Percentiles rank a stretch among this genome's conserved stretches.
Conservation (phyloP, 2,113 vertebrate genomes). For the Phodopus roborovskii region DNA sequence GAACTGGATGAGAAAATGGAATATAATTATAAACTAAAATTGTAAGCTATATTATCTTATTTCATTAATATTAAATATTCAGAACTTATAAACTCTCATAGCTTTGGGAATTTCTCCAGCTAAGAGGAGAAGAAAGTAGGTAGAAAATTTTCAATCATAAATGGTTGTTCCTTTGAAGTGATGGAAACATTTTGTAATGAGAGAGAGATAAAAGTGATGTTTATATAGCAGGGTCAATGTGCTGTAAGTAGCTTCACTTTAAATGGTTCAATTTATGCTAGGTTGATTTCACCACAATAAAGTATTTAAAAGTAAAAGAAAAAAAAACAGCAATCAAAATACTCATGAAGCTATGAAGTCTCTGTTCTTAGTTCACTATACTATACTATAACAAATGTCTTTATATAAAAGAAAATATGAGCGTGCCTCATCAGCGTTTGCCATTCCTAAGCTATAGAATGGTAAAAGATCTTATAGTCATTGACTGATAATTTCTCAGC, state of each 20-base stretch:
- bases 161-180: not conserved
- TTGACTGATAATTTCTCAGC: not conserved
- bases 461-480: not conserved
- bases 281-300: not conserved
- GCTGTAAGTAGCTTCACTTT: not conserved
- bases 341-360: not conserved
- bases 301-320: not conserved
- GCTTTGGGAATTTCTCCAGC: not conserved
- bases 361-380: not conserved
- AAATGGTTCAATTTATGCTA: not conserved
- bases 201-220: not conserved
- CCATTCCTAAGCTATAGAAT: not conserved
- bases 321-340: not conserved
- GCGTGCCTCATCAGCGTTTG: not conserved
- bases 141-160: not conserved
- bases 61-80: not conserved
- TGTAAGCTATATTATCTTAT: not conserved
- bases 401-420: not conserved
- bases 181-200: not conserved
- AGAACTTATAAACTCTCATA: not conserved
- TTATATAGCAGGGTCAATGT: not conserved
- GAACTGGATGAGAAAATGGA: not conserved
- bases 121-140: not conserved
- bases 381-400: not conserved
- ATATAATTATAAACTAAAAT: not conserved